These are phyloP conservation scores for Zygogramma bicolorata DNA, from an alignment of 2,888 invertebrate species.

Conservation along the genomic window DNA sequence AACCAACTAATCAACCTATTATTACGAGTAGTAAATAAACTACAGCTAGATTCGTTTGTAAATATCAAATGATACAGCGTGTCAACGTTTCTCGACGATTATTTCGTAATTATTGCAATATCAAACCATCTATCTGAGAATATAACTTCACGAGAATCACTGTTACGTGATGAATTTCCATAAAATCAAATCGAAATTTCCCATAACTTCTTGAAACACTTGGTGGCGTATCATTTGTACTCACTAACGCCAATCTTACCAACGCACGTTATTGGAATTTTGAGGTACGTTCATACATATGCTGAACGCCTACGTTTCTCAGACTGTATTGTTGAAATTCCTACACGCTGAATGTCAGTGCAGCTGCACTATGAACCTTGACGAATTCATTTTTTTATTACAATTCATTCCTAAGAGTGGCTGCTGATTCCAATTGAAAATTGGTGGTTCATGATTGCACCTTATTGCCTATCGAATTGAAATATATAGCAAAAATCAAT, in stretches of 20 bases:
- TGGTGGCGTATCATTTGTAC: neutral
- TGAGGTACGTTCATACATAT: neutral
- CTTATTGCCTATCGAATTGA: no score
- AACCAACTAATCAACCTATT: neutral
- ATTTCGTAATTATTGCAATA: neutral
- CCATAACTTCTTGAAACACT: neutral
- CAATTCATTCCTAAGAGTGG: neutral
- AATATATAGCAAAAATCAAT: no score
- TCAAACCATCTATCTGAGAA: neutral
- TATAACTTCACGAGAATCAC: neutral
- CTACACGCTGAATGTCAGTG: slow-evolving; percentile 5
- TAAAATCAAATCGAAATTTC: neutral
- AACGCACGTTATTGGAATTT: neutral
- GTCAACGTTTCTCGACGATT: neutral
- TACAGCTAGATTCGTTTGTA: neutral
- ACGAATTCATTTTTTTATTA: neutral
- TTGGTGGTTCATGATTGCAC: no score
- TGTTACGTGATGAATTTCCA: neutral
- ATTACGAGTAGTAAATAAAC: neutral
- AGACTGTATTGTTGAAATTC: neutral
- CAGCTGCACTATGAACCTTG: slow-evolving; percentile 1
- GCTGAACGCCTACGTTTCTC: neutral
- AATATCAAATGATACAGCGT: neutral
- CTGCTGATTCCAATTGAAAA: no score
- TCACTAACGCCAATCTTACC: neutral